These are phyloP conservation scores for Phenganax marumi DNA, from an alignment of 92 coral and sea anemone species.

Conservation along the genomic window DNA sequence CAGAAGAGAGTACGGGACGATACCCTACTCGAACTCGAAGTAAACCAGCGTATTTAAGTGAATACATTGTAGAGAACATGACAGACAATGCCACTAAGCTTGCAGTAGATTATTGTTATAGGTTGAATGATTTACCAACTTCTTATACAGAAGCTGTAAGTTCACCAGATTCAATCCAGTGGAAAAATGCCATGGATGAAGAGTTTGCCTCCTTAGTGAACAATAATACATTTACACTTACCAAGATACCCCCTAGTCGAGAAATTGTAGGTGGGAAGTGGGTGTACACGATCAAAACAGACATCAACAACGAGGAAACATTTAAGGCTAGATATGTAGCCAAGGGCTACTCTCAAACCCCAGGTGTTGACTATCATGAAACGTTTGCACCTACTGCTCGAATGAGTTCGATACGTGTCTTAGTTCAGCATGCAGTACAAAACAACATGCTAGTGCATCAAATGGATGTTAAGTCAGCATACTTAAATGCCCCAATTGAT, in stretches of 20 bases:
- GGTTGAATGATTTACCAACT: slow-evolving; percentile 51
- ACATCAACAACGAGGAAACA: slow-evolving; percentile 45
- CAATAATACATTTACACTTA: slow-evolving; percentile 59
- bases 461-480: slow-evolving; percentile 53
- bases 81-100: slow-evolving; percentile 47
- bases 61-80: slow-evolving; percentile 47
- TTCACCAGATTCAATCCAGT: slow-evolving; percentile 53
- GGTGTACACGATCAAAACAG: too few relatives aligned
- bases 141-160: slow-evolving; percentile 53
- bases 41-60: slow-evolving; percentile 52
- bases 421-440: slow-evolving; percentile 51
- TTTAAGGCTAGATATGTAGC: slow-evolving; percentile 58
- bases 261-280: slow-evolving; percentile 62
- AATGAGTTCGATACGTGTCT: slow-evolving; percentile 36
- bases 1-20: slow-evolving; percentile 17
- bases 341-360: slow-evolving; percentile 51
- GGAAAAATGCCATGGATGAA: slow-evolving; percentile 62
- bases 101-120: slow-evolving; percentile 55
- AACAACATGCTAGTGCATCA: too few relatives aligned
- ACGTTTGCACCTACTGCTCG: slow-evolving; percentile 47
- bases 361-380: slow-evolving; percentile 55
- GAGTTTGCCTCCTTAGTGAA: slow-evolving; percentile 49
- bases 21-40: slow-evolving; percentile 45
- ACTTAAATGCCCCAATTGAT: slow-evolving; percentile 51
- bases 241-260: slow-evolving; percentile 53